Base-by-base conservation (phyloP, 2,113 vertebrate genomes). In the Esox niger region DNA sequence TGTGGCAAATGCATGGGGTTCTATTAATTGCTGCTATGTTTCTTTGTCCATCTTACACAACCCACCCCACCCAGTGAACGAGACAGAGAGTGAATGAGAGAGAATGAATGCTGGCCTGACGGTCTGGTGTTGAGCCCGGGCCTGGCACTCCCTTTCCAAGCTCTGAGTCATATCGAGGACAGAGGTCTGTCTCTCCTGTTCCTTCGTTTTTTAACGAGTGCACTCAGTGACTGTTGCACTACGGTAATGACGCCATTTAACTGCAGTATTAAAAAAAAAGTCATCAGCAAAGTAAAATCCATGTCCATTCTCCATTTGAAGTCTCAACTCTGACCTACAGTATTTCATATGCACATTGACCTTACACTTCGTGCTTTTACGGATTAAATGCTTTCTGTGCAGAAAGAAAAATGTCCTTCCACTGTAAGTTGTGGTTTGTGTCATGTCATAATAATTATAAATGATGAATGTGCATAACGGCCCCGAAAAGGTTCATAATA, bases 21-120 rank as follows among this genome's bases (percentile, higher is more conserved):
- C 15, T 68, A 23, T 10, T 35, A 32, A 25, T 59, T 49, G 27
- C 13, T 64, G 26, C 35, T 2, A 17, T 23, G 5, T 55, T 15
- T 29, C 27, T 47, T 15, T n/a, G n/a, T 26, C 8, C 11, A 31
- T 52, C 66, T 78, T 71, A 57, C 73, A 78, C 43, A 65, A 61
- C 26, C 33, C 35, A 30, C 38, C 33, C 60, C 54, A 3, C 13
- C 9, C 58, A n/a, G 11, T 46, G 21, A 62, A 25, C 27, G 13
- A 62, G 23, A 64, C 20, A n/a, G n/a, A 55, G 29, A 55, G 56
- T 20, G 26, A 30, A 23, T 30, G 13, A 59, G 15, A 9, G 27
- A 31, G 27, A n/a, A 4, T 3, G 29, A 32, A 26, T 27, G n/a
- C 17, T 21, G 20, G 55, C 10, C 17, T n/a, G 2, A 10, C 3